Evolutionary conservation across 2,888 invertebrate genomes (phyloP).

Genomic region (Pediacus dermestoides): DNA sequence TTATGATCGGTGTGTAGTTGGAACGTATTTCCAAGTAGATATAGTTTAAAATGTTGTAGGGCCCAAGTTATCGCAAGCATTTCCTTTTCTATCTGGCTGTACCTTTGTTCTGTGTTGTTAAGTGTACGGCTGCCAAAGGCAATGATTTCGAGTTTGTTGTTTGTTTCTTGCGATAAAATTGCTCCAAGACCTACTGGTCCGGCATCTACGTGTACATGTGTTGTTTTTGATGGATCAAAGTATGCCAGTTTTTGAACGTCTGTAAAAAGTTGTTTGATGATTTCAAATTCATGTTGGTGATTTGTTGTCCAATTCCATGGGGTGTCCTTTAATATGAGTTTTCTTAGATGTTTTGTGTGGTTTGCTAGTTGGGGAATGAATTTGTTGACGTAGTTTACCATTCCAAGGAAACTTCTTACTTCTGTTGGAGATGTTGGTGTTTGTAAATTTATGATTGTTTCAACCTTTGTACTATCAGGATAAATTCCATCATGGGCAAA

Average conservation of each 20-base stretch:
- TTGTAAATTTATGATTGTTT: slow-evolving; percentile 26
- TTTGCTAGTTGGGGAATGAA: slow-evolving; percentile 21
- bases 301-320: slow-evolving; percentile 4
- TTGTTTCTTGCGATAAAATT: slow-evolving; percentile 15
- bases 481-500: slow-evolving; percentile 32
- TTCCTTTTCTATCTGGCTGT: slow-evolving; percentile 21
- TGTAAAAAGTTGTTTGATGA: slow-evolving; percentile 11
- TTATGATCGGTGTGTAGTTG: slow-evolving; percentile 10
- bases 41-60: slow-evolving; percentile 21
- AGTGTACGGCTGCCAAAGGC: slow-evolving; percentile 19
- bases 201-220: slow-evolving; percentile 19
- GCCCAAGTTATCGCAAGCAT: slow-evolving; percentile 17
- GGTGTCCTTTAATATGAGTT: slow-evolving; percentile 10
- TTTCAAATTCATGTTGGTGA: slow-evolving; percentile 7
- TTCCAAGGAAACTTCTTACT: slow-evolving; percentile 28
- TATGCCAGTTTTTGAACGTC: slow-evolving; percentile 12
- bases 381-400: slow-evolving; percentile 33
- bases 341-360: slow-evolving; percentile 11
- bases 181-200: slow-evolving; percentile 16
- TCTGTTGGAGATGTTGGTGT: slow-evolving; percentile 25
- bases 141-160: slow-evolving; percentile 8
- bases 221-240: slow-evolving; percentile 13
- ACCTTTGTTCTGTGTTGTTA: slow-evolving; percentile 11
- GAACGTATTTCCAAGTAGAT: slow-evolving; percentile 17
- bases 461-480: slow-evolving; percentile 32